Base-by-base conservation (phyloP, 2,888 invertebrate species). In the Epirrhoe tristata region DNA sequence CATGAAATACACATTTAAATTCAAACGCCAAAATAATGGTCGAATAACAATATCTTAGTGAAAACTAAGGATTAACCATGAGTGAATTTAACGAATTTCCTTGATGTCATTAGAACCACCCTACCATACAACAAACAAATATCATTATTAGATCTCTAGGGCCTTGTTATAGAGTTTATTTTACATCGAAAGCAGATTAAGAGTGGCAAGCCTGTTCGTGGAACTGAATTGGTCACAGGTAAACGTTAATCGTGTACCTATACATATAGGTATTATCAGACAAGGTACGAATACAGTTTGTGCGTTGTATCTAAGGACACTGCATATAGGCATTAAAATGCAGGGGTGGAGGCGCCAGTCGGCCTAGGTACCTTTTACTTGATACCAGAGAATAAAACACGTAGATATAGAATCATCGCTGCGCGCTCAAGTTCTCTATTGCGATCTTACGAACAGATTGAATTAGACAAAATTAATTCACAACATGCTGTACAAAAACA, bases 181-280 rank as follows among this genome's bases (percentile, higher is more conserved):
- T 53, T 36, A 46, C 16, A 10, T 14, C 50, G 50, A 31, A n/a
- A 43, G 3, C 39, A 0, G 7, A 31, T 51, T 51, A 4, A 32
- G 8, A 51, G 59, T 56, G 54, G 31, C 50, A 55, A 14, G 59
- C 39, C n/a, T 16, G 12, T 81, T 83, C 81, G 80, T 78, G 70
- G 83, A 87, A 89, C 85, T 84, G 85, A 86, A 87, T 86, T 76
- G 83, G 78, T 80, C 77, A 81, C 76, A 86, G 84, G 84, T 88
- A 87, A 88, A 87, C 83, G 83, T 67, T 64, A 67, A 84, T 86
- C 84, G 88, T 87, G 79, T 84, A n/a, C n/a, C n/a, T n/a, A n/a
- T n/a, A n/a, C n/a, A 70, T 70, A 80, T 84, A 87, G 84, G 85
- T 82, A 82, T 83, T 76, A 81, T 77, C 74, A 71, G 74, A 73